These are phyloP conservation scores for Drosophila infuscata DNA, from an alignment of 2,888 invertebrate species.

Conservation along the genomic window DNA sequence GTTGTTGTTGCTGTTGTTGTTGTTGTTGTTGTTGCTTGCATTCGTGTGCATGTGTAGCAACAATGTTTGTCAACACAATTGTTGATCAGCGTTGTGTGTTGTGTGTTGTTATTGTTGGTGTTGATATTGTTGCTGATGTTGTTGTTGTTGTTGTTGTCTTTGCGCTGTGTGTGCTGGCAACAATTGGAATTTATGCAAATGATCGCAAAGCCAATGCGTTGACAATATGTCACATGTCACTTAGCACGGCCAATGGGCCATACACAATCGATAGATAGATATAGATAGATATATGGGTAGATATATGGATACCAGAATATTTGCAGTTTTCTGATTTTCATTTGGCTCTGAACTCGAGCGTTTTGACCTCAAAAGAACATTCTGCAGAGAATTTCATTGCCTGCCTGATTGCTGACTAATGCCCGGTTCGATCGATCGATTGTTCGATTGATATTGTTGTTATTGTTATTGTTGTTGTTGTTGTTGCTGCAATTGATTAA, in stretches of 20 bases:
- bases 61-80: conserved; percentile 79
- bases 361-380: conserved; percentile 67
- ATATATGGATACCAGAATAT: conserved; percentile 26
- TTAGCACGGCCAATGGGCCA: conserved; percentile 67
- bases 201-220: conserved; percentile 79
- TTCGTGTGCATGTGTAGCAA: conserved; percentile 74
- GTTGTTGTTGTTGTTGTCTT: not conserved
- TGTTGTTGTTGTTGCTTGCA: conserved; percentile 34
- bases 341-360: conserved; percentile 68
- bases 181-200: conserved; percentile 82
- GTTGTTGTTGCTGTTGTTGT: conserved; percentile 19
- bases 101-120: conserved; percentile 15
- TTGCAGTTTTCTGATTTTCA: conserved; percentile 56
- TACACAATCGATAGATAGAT: conserved; percentile 49
- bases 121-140: conserved; percentile 8
- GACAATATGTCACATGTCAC: conserved; percentile 83
- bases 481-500: conserved; percentile 74
- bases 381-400: conserved; percentile 59
- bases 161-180: conserved; percentile 42
- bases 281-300: conserved; percentile 30
- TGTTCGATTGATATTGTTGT: conserved; percentile 33
- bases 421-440: conserved; percentile 52
- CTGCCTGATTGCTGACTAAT: conserved; percentile 68
- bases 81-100: conserved; percentile 47
- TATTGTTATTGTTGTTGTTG: conserved; percentile 37